A percentile compares a stretch with the other conserved stretches of the same genome.
Evolutionary conservation across 1,140 invertebrate genomes (phyloP).

Genomic region (Drosophila lowei): DNA sequence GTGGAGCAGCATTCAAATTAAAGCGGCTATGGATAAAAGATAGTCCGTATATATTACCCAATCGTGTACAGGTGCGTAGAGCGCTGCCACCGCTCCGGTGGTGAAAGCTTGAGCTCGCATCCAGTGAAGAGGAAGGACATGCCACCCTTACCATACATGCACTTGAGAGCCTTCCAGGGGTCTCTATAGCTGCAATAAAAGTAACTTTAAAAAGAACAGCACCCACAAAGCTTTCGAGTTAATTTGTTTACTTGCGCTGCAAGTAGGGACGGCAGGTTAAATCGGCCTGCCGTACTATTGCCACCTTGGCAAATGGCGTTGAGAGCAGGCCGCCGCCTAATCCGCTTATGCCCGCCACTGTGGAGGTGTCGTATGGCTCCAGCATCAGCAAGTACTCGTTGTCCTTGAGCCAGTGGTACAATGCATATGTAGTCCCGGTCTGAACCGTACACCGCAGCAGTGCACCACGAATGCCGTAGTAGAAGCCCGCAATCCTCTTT

Average conservation of each 20-base stretch:
- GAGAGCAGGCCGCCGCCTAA: constrained; percentile 20
- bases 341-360: constrained; percentile 6
- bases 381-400: constrained; percentile 3
- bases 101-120: constrained; percentile 19
- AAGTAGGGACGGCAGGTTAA: constrained; percentile 7
- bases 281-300: constrained; percentile 35
- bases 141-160: constrained; percentile 32
- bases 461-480: constrained; percentile 11
- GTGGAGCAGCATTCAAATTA: neutral
- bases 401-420: constrained; percentile 13
- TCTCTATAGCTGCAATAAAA: constrained; percentile 16
- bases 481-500: constrained; percentile 22
- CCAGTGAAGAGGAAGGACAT: constrained; percentile 16
- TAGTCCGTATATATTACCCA: neutral
- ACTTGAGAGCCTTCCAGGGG: constrained; percentile 5
- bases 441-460: constrained; percentile 4
- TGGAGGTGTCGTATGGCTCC: neutral
- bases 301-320: constrained; percentile 37
- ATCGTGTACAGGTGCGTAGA: constrained; percentile 11
- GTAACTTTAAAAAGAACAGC: neutral
- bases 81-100: constrained; percentile 4
- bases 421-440: neutral
- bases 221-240: no score
- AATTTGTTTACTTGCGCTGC: constrained; percentile 34
- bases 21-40: no score